These are phyloP conservation scores for Spheniscus humboldti DNA, from an alignment of 2,797 vertebrate genomes.

Conservation along the genomic window DNA sequence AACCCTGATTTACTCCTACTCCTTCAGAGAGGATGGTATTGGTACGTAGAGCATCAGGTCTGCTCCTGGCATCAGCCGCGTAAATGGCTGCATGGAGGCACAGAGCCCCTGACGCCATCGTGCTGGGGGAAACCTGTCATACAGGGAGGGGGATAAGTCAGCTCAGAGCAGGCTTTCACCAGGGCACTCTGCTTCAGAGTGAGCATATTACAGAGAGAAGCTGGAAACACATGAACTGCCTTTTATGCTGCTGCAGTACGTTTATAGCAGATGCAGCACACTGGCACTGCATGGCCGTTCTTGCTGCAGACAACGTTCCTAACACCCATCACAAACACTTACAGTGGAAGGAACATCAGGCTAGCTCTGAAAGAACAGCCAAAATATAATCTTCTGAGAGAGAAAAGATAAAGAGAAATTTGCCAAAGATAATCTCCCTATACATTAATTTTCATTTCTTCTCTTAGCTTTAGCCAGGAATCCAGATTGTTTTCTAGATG, in stretches of 20 bases:
- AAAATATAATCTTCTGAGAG: background rate
- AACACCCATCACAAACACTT: background rate
- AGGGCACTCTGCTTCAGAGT: background rate
- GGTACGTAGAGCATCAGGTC: background rate
- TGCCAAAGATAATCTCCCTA: background rate
- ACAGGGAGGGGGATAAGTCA: background rate
- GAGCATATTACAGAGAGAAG: background rate
- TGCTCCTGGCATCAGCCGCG: background rate
- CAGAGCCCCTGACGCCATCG: background rate
- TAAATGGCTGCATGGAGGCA: accelerated
- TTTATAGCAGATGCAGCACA: background rate
- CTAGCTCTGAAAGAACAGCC: background rate
- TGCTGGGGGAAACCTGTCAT: background rate
- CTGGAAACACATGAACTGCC: background rate
- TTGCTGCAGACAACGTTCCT: background rate
- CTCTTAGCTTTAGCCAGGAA: background rate
- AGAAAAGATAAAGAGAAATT: background rate
- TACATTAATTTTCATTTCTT: conserved; percentile 35
- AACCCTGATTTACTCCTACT: background rate
- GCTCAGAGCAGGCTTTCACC: background rate
- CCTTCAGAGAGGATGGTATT: background rate
- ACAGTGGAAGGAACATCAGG: background rate
- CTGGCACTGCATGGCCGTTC: background rate
- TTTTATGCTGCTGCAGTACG: background rate
- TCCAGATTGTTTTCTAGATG: background rate